Conservation (phyloP, 2,888 invertebrate genomes). For the Selenia dentaria region DNA sequence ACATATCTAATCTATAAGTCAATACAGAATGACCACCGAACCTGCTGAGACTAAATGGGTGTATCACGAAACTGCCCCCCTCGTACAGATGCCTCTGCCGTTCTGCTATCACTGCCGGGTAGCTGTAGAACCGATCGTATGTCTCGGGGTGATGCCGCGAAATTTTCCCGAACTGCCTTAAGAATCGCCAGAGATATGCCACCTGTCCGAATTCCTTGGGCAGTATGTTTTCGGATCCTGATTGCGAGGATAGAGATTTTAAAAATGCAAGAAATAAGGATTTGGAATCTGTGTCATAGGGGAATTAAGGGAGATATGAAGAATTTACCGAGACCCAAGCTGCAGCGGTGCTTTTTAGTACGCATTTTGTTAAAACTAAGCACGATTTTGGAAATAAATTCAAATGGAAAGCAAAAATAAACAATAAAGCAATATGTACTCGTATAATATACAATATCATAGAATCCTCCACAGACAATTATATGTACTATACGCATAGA, state of each 20-base stretch:
- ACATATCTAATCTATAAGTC: too few species aligned
- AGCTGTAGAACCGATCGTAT: conserved; percentile 49
- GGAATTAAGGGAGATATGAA: too few species aligned
- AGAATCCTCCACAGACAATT: too few species aligned
- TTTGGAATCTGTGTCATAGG: too few species aligned
- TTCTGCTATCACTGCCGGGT: conserved; percentile 55
- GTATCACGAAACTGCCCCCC: conserved; percentile 44
- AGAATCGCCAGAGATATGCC: conserved; percentile 22
- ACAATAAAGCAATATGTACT: too few species aligned
- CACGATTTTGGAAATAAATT: not conserved
- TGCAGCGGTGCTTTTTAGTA: conserved; percentile 42
- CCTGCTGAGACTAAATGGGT: conserved; percentile 61
- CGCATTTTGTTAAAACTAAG: conserved; percentile 23
- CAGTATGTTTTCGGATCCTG: conserved; percentile 53
- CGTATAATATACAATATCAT: too few species aligned
- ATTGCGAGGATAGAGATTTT: too few species aligned
- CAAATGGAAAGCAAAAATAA: not conserved
- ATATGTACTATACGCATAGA: too few species aligned
- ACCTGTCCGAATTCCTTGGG: conserved; percentile 25
- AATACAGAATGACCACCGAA: too few species aligned
- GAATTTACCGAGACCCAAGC: conserved; percentile 44
- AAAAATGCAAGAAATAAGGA: too few species aligned
- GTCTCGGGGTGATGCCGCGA: conserved; percentile 55
- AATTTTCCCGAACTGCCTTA: conserved; percentile 45
- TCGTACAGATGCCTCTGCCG: conserved; percentile 49